Evolutionary conservation across 2,113 vertebrate genomes (phyloP).

Genomic region (Orientallactaga bullata): DNA sequence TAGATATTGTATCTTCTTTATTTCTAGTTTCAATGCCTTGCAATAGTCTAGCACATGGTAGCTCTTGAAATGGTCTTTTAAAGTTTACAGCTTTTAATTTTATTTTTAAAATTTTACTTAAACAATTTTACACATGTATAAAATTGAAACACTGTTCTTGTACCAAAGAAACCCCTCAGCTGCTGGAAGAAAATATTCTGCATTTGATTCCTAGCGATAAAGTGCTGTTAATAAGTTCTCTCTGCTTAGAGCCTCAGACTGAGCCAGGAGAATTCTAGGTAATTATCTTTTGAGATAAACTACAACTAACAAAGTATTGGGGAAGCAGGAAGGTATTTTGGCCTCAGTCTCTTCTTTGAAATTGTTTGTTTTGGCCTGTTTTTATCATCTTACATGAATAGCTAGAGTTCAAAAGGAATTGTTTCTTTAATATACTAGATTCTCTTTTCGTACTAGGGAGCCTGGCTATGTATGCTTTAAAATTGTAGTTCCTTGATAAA

Average conservation of each 20-base stretch:
- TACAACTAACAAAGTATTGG: constrained; percentile 47
- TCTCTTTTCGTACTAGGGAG: constrained; percentile 61
- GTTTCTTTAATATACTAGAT: constrained; percentile 78
- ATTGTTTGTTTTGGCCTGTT: constrained; percentile 72
- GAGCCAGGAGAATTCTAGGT: constrained; percentile 34
- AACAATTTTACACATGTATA: no score
- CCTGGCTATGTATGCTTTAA: constrained; percentile 42
- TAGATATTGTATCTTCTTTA: neutral
- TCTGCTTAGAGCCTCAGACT: neutral
- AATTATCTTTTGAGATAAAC: constrained; percentile 65
- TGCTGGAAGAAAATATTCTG: constrained; percentile 1
- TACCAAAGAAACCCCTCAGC: constrained; percentile 39
- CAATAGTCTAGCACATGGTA: neutral
- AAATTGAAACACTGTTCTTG: neutral
- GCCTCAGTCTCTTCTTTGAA: constrained; percentile 61
- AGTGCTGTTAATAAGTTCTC: constrained; percentile 46
- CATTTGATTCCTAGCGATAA: constrained; percentile 20
- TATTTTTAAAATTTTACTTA: no score
- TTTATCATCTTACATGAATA: constrained; percentile 73
- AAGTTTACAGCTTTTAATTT: no score
- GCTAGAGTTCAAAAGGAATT: constrained; percentile 76
- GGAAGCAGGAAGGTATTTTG: constrained; percentile 50
- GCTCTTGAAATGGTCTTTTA: neutral
- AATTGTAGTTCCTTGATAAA: constrained; percentile 65
- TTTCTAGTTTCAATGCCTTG: constrained; percentile 1